Evolutionary conservation across 2,888 invertebrate genomes (phyloP).

Genomic region (Apotomis turbidana): DNA sequence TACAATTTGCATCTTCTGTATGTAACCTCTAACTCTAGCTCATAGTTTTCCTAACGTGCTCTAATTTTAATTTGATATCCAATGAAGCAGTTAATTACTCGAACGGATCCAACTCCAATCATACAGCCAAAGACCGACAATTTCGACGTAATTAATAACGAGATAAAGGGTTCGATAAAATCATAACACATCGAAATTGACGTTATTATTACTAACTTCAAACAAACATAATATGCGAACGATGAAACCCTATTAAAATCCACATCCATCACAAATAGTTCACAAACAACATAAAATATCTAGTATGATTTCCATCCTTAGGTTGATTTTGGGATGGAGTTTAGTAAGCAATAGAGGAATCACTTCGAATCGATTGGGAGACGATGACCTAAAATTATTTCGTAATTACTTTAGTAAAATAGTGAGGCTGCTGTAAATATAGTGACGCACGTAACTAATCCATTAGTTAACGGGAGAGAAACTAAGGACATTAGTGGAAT

Average conservation of each 20-base stretch:
- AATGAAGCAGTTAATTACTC: neutral
- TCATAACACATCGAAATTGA: slow-evolving; percentile 19
- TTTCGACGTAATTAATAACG: slow-evolving; percentile 20
- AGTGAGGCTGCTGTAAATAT: slow-evolving; percentile 31
- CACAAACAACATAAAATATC: neutral
- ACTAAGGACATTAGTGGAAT: slow-evolving; percentile 41
- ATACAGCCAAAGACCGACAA: slow-evolving; percentile 2
- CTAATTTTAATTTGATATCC: no score
- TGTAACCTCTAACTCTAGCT: no score
- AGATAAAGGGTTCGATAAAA: slow-evolving; percentile 16
- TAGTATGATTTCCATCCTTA: neutral
- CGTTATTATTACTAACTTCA: slow-evolving; percentile 30
- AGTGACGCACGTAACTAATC: slow-evolving; percentile 32
- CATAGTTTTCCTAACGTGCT: no score
- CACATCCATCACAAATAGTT: slow-evolving; percentile 1
- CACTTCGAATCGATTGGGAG: slow-evolving; percentile 6
- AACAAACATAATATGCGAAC: slow-evolving; percentile 13
- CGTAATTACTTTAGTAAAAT: slow-evolving; percentile 16
- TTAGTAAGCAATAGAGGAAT: neutral
- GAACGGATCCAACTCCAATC: neutral
- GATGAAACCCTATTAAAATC: neutral
- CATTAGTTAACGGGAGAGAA: slow-evolving; percentile 39
- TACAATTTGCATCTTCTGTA: no score
- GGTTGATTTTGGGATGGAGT: neutral
- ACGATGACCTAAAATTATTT: slow-evolving; percentile 28